Evolutionary conservation across 1,140 invertebrate genomes (phyloP), one percentile per base, ranked within the genome.

Genomic region (Brachionus asplanchnoidis): DNA sequence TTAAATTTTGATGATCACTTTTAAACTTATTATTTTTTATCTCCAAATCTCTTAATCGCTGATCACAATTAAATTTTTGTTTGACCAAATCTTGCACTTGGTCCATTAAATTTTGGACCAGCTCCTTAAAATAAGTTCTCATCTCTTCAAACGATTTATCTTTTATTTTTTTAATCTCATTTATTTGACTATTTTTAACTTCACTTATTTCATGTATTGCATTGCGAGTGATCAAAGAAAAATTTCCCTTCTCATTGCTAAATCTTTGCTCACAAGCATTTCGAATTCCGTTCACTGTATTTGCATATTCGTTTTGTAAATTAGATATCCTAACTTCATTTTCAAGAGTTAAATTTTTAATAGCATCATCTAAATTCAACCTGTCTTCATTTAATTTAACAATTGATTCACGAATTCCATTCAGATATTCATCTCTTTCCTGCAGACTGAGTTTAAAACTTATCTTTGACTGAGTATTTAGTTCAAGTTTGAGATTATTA

Each of bases 131-230:
- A 77, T 50, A 77, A 53, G 20, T 50, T 50, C 44, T 77, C 73
- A 77, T 77, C 9, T 77, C 73, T 50, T 77, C 73, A 46, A 77
- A 77, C 12, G 73, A 46, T 17, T 77, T 77, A 26, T 77, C 44
- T 50, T 77, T 77, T 14, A 77, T 23, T 9, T 9, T 26, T 28
- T 77, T 77, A n/a, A 77, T 77, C 9, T 77, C 26, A 26, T 20
- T 26, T 28, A 77, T 77, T 50, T 77, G 73, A n/a, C 9, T 8
- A 23, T 77, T 77, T 77, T 77, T 77, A n/a, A 23, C n/a, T 36
- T 77, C 73, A 9, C 42, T 50, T 53, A 77, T 77, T 28, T 77
- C 73, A 26, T 77, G 73, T n/a, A 77, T 50, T n/a, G 73, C 44
- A 32, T 77, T 77, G 23, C 73, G 14, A n/a, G 26, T 20, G 9